Percentiles rank a stretch among this genome's conserved stretches.
Evolutionary conservation across 2,113 vertebrate species (phyloP).

Genomic region (Tachuris rubrigastra): DNA sequence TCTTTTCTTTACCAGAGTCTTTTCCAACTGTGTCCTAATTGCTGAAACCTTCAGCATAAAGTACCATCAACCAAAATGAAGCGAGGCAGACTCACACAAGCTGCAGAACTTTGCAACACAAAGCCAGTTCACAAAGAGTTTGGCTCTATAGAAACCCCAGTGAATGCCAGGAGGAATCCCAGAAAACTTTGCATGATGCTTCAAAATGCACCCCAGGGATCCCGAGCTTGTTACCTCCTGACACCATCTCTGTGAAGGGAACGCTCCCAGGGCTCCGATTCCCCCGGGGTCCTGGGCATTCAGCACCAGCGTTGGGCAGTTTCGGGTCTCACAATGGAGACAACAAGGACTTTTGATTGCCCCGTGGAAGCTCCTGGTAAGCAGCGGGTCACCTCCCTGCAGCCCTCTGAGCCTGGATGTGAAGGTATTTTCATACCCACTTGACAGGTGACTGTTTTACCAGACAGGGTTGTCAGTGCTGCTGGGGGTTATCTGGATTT

Average conservation of each 20-base stretch:
- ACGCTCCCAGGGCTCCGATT: neutral
- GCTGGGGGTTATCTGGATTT: constrained; percentile 4
- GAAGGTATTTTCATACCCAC: neutral
- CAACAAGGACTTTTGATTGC: neutral
- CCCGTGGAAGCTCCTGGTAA: neutral
- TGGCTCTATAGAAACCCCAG: neutral
- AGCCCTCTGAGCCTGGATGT: neutral
- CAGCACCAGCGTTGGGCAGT: neutral
- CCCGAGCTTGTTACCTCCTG: neutral
- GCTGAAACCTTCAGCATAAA: constrained; percentile 13
- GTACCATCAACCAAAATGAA: neutral
- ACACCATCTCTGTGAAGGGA: neutral
- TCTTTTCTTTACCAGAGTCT: neutral
- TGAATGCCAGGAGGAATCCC: constrained; percentile 37
- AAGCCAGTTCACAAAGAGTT: constrained; percentile 29
- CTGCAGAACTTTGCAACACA: constrained; percentile 29
- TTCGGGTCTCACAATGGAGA: neutral
- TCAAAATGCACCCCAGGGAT: constrained; percentile 23
- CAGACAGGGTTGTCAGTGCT: neutral
- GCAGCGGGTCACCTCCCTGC: neutral
- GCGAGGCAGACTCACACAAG: neutral
- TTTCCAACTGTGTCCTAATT: constrained; percentile 15
- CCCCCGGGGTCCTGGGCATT: neutral
- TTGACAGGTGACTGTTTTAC: neutral
- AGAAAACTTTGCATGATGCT: constrained; percentile 4